Evolutionary conservation across 2,888 invertebrate species (phyloP), one percentile per base, ranked within the genome.

Genomic region (Acleris literana): DNA sequence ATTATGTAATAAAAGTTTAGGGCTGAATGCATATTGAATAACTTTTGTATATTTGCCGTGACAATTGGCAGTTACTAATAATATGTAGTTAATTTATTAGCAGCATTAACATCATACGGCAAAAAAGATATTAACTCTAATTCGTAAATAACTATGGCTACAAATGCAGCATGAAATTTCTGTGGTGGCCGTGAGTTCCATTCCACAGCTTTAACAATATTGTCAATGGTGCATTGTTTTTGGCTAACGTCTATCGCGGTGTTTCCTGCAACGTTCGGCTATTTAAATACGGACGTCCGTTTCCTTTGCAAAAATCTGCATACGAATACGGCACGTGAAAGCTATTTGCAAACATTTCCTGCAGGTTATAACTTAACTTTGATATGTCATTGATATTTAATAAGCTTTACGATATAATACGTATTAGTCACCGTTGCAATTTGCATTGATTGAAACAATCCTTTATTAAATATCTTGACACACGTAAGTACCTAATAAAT

Each of bases 301-400:
- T 92, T 91, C 91, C 91, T 88, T 77, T 73, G 72, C 73, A 75
- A 69, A 76, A 77, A 84, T 87, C 84, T 84, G 81, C 86, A 88
- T 88, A 55, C 60, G 9, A 56, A 60, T 60, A 79, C 68, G 69
- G 62, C 22, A 65, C 74, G 76, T 75, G 84, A 85, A 86, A 84
- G 82, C 78, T 74, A 72, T 77, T 74, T 70, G 73, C 71, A 70
- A 73, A 72, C 77, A 60, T 61, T 64, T 68, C 61, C 53, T 57
- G 57, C 48, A 20, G 44, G 9, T 7, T 57, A n/a, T 46, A 22
- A 18, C 17, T 39, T 39, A 39, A 39, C 39, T 39, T 39, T 39
- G 39, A 13, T 39, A 39, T 39, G 13, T 39, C 11, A 39, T 13
- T 39, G 13, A 39, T 13, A 39, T 39, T 39, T 39, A 39, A 13